phyloP scores from a whole-genome alignment of 2,888 invertebrate species.

The Drosophila mulleri region DNA sequence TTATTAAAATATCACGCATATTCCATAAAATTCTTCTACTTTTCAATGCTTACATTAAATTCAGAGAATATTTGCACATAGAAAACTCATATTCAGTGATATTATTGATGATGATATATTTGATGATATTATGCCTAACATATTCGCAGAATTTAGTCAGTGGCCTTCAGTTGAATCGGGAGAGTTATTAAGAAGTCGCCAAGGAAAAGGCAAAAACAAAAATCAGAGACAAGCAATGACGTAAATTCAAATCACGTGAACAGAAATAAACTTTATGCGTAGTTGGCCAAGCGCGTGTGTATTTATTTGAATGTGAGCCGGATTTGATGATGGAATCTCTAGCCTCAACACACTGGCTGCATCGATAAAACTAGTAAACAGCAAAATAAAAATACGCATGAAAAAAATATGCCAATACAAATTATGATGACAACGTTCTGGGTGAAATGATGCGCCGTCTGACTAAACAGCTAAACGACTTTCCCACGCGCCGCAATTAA shows the following conservation, averaged over 20 bases:
- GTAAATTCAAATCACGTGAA: constrained; percentile 20
- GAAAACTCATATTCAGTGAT: background rate
- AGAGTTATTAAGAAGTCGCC: constrained; percentile 1
- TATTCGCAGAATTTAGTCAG: background rate
- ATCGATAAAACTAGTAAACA: constrained; percentile 17
- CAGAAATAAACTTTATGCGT: constrained; percentile 15
- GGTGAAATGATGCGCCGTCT: constrained; percentile 21
- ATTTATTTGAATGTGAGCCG: constrained; percentile 14
- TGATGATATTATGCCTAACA: constrained; percentile 1
- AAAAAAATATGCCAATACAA: constrained; percentile 35
- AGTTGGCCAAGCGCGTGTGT: constrained; percentile 2
- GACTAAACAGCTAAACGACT: constrained; percentile 15
- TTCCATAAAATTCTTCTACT: background rate
- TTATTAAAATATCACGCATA: background rate
- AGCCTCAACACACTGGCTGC: constrained; percentile 1
- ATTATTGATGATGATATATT: constrained; percentile 2
- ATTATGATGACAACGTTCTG: constrained; percentile 26
- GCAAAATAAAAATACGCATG: constrained; percentile 5
- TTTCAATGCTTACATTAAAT: background rate
- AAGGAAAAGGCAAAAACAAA: background rate
- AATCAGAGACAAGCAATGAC: background rate
- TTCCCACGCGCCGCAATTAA: constrained; percentile 57
- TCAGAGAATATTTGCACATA: background rate
- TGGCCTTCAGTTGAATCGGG: background rate
- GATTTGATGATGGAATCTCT: constrained; percentile 22